Percentiles rank a stretch among this genome's conserved stretches.
Conservation (phyloP, 2,888 invertebrate genomes). For the Heliconius sara region DNA sequence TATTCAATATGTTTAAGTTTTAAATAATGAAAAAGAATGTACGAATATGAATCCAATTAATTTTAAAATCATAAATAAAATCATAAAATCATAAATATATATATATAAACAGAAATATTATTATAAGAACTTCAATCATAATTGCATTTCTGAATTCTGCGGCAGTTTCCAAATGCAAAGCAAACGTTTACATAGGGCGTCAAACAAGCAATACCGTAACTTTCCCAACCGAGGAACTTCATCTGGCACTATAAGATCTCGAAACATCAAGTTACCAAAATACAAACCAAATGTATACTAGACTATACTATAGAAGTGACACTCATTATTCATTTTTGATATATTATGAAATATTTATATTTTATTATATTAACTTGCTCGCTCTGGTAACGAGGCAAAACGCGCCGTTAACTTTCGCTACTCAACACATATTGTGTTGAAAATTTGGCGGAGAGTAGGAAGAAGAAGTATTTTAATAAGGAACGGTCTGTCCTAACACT, state of each 20-base stretch:
- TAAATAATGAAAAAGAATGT: no score
- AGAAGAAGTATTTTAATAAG: no score
- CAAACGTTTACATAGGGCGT: conserved; percentile 34
- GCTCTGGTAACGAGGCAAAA: no score
- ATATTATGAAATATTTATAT: not conserved
- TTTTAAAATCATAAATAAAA: no score
- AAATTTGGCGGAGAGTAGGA: no score
- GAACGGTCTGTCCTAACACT: no score
- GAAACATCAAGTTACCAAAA: conserved; percentile 7
- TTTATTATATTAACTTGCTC: not conserved
- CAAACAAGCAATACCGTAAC: conserved; percentile 36
- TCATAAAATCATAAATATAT: no score
- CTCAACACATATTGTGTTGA: no score
- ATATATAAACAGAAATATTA: not conserved
- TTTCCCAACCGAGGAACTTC: conserved; percentile 21
- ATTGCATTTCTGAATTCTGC: conserved; percentile 13
- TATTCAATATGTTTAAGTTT: no score
- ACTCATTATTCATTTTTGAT: not conserved
- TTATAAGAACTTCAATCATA: not conserved
- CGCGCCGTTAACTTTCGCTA: no score
- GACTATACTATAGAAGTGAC: not conserved
- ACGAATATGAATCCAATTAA: no score
- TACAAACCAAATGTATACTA: not conserved
- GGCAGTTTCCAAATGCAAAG: conserved; percentile 33
- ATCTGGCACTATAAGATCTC: conserved; percentile 10